These are phyloP conservation scores for Apotomis betuletana DNA, from an alignment of 2,888 invertebrate genomes.

Conservation along the genomic window DNA sequence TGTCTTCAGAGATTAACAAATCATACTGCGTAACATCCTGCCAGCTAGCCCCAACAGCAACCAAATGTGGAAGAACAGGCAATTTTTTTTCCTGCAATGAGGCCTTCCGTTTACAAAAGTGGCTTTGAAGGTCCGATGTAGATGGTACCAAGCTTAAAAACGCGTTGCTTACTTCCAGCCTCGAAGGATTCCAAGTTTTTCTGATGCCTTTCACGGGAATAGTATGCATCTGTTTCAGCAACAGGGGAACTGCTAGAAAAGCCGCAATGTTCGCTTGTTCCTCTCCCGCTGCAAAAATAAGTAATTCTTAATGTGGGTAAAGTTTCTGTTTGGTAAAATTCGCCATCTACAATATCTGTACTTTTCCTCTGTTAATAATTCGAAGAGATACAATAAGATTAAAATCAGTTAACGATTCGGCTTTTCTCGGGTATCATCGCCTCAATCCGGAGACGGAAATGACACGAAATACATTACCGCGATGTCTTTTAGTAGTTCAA, in stretches of 20 bases:
- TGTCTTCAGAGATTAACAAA: slow-evolving; percentile 15
- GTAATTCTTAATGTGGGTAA: too few species aligned
- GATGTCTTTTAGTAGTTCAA: too few species aligned
- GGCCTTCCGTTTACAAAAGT: neutral
- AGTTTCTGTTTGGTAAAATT: too few species aligned
- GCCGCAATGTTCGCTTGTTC: slow-evolving; percentile 19
- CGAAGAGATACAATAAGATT: too few species aligned
- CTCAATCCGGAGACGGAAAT: too few species aligned
- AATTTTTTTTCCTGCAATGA: slow-evolving; percentile 10
- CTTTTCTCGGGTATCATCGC: too few species aligned
- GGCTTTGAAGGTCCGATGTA: slow-evolving; percentile 6
- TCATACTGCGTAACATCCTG: slow-evolving; percentile 13
- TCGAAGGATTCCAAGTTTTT: slow-evolving; percentile 17
- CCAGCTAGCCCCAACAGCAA: slow-evolving; percentile 6
- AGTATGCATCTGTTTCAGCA: slow-evolving; percentile 24
- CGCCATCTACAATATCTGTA: too few species aligned
- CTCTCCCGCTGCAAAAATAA: slow-evolving; percentile 13
- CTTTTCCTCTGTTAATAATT: too few species aligned
- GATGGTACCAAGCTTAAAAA: slow-evolving; percentile 16
- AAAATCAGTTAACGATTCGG: too few species aligned
- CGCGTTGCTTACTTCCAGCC: slow-evolving; percentile 17
- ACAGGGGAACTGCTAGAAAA: slow-evolving; percentile 17
- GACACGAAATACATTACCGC: too few species aligned
- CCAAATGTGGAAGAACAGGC: slow-evolving; percentile 9
- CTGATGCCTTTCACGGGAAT: slow-evolving; percentile 13